Conservation (phyloP, 2,113 vertebrate genomes). For the Rhineura floridana region DNA sequence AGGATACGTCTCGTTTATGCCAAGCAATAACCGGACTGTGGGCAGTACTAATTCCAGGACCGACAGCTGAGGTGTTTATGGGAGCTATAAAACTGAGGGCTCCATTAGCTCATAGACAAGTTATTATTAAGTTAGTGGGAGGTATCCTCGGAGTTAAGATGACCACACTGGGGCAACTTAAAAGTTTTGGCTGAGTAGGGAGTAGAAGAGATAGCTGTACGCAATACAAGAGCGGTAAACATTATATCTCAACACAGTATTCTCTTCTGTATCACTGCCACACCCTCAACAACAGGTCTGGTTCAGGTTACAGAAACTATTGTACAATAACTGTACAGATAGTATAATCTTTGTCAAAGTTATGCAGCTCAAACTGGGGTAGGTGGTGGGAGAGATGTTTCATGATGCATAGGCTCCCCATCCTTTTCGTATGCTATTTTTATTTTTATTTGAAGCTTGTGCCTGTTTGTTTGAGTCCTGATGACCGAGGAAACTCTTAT, state of each 20-base stretch:
- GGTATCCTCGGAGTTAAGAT: background rate
- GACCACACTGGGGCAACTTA: background rate
- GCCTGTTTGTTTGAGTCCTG: background rate
- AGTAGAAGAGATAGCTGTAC: background rate
- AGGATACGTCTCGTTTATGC: conserved; percentile 73
- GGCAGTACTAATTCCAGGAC: conserved; percentile 63
- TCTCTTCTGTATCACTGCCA: background rate
- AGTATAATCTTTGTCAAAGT: too few species aligned
- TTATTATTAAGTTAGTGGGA: conserved; percentile 45
- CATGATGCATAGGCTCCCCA: too few species aligned
- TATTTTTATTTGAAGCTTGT: too few species aligned
- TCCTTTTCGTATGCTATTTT: too few species aligned
- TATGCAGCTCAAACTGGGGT: too few species aligned
- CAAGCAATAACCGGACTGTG: conserved; percentile 63
- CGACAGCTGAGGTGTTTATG: background rate
- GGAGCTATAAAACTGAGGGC: background rate
- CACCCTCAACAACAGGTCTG: background rate
- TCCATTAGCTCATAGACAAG: conserved; percentile 58
- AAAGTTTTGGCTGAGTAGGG: background rate
- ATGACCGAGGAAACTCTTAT: too few species aligned
- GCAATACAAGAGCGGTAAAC: background rate
- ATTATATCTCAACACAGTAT: background rate
- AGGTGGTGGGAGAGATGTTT: too few species aligned
- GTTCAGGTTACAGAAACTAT: too few species aligned
- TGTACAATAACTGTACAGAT: too few species aligned